These are phyloP conservation scores for Lepidocyrtoides sp. DNA, from an alignment of 2,888 invertebrate species.

Conservation along the genomic window DNA sequence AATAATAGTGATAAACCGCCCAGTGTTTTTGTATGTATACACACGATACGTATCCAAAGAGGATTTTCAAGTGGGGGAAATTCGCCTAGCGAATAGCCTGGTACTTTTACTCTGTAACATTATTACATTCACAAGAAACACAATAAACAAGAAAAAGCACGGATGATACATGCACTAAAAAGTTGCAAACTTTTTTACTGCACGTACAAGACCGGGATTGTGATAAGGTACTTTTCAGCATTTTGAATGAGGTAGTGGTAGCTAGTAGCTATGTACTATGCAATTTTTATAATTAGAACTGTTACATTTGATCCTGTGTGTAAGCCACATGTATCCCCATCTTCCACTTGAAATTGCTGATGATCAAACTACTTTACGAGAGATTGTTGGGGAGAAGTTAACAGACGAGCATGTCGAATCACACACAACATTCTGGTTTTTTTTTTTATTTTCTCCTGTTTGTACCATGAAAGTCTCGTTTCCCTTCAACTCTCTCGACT, in stretches of 20 bases:
- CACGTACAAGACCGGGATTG: background rate
- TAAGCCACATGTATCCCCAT: background rate
- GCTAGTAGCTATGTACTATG: background rate
- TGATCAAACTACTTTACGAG: background rate
- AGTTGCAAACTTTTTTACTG: background rate
- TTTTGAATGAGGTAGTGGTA: background rate
- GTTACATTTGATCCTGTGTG: background rate
- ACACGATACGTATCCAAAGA: background rate
- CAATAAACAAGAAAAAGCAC: background rate
- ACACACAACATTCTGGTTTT: no score
- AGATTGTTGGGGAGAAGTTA: background rate
- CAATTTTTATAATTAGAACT: constrained; percentile 9
- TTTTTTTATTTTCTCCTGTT: no score
- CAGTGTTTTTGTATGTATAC: background rate
- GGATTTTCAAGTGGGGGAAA: background rate
- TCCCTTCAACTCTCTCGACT: background rate
- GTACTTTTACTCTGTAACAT: background rate
- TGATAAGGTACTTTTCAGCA: background rate
- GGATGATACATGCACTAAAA: background rate
- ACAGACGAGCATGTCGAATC: background rate
- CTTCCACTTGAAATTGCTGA: background rate
- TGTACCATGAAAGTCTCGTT: background rate
- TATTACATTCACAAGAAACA: background rate
- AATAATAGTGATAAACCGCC: no score
- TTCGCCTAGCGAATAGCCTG: no score